phyloP scores from a whole-genome alignment of 2,888 invertebrate genomes.

The Eubasilissa splendida region DNA sequence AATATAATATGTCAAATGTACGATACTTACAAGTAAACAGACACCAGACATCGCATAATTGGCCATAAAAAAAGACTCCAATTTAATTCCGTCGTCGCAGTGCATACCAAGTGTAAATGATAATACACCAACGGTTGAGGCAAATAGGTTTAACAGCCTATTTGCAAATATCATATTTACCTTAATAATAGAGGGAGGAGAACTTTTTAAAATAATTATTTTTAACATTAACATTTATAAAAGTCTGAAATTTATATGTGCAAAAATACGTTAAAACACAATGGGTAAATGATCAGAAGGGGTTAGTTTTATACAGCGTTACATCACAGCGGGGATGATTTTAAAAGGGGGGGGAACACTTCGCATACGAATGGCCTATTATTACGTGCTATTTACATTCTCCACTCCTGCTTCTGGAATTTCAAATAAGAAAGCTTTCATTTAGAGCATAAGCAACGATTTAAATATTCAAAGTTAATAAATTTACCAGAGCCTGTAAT shows the following conservation, averaged over 20 bases:
- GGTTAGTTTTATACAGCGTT: constrained; percentile 32
- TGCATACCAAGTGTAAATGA: no score
- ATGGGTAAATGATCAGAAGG: constrained; percentile 21
- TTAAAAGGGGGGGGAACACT: constrained; percentile 39
- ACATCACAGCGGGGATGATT: constrained; percentile 36
- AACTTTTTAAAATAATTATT: background rate
- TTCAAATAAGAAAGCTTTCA: constrained; percentile 27
- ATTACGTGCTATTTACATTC: constrained; percentile 35
- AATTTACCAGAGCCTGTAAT: constrained; percentile 4
- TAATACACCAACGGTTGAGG: no score
- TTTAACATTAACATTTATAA: background rate
- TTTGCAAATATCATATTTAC: no score
- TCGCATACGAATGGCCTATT: constrained; percentile 46
- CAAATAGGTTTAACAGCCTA: no score
- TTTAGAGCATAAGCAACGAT: constrained; percentile 32
- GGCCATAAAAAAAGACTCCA: no score
- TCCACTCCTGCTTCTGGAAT: constrained; percentile 25
- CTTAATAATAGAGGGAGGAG: background rate
- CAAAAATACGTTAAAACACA: constrained; percentile 10
- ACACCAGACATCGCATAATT: no score
- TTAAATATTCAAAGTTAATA: constrained; percentile 37
- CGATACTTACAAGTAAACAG: no score
- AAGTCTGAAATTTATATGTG: background rate
- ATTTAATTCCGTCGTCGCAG: no score
- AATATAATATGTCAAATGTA: background rate